A percentile compares a stretch with the other conserved stretches of the same genome.
Evolutionary conservation across 2,888 invertebrate species (phyloP).

Genomic region (Lingula anatina): DNA sequence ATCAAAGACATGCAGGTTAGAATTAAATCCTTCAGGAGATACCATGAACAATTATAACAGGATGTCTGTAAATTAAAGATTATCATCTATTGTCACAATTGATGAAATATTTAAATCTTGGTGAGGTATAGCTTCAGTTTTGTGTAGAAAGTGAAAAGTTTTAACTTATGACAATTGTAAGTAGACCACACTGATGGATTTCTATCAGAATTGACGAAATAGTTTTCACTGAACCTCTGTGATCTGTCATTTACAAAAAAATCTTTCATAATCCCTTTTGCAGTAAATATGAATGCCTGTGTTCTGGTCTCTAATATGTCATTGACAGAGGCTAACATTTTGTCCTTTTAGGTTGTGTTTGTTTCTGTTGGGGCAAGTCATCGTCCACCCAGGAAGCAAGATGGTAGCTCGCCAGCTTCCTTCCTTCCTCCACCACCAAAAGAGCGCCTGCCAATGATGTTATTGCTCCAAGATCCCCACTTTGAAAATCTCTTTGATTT

Average conservation of each 20-base stretch:
- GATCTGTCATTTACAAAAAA: too few relatives aligned
- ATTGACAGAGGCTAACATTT: neutral
- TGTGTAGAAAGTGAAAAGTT: too few relatives aligned
- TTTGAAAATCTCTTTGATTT: conserved; percentile 86
- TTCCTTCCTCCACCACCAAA: conserved; percentile 75
- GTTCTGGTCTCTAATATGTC: neutral
- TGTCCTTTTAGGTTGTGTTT: conserved; percentile 68
- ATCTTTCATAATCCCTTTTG: neutral
- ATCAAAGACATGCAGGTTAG: conserved; percentile 85
- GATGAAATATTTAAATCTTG: too few relatives aligned
- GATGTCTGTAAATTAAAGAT: too few relatives aligned
- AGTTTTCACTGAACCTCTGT: too few relatives aligned
- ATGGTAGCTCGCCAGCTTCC: conserved; percentile 76
- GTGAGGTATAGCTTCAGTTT: too few relatives aligned
- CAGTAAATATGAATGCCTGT: neutral
- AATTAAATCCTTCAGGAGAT: too few relatives aligned
- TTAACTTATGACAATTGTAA: too few relatives aligned
- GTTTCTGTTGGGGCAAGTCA: conserved; percentile 85
- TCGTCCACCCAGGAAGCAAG: conserved; percentile 59
- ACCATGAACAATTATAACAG: too few relatives aligned
- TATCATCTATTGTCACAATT: too few relatives aligned
- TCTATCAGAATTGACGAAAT: too few relatives aligned
- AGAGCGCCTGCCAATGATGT: conserved; percentile 77
- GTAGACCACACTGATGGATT: too few relatives aligned
- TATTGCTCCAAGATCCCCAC: conserved; percentile 78